These are phyloP conservation scores for Ophraella communa DNA, from an alignment of 2,888 invertebrate species.

Conservation along the genomic window DNA sequence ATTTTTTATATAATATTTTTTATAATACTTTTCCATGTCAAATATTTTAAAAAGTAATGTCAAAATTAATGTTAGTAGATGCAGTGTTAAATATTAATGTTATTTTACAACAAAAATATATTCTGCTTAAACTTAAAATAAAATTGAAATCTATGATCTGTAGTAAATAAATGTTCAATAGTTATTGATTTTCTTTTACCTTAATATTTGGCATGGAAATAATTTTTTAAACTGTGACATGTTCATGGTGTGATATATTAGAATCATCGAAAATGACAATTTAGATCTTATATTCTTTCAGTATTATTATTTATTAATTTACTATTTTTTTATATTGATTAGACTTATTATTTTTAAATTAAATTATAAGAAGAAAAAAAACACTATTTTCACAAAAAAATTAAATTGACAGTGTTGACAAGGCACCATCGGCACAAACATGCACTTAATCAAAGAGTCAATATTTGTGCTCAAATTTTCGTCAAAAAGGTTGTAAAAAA, in stretches of 20 bases:
- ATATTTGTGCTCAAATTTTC: background rate
- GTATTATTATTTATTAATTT: conserved; percentile 6
- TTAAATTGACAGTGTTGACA: background rate
- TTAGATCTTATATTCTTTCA: conserved; percentile 7
- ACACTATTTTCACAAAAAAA: background rate
- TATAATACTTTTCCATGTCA: background rate
- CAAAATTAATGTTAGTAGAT: background rate
- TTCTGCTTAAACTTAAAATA: background rate
- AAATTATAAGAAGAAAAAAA: background rate
- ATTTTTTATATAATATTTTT: too few relatives aligned
- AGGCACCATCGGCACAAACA: background rate
- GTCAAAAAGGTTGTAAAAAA: background rate
- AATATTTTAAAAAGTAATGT: background rate
- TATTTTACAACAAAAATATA: too few relatives aligned
- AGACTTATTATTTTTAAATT: background rate
- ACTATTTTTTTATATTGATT: background rate
- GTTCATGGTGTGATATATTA: background rate
- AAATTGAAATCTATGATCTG: too few relatives aligned
- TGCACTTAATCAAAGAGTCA: background rate
- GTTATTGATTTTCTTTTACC: background rate
- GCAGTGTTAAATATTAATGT: too few relatives aligned
- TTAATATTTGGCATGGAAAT: conserved; percentile 1
- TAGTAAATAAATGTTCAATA: background rate
- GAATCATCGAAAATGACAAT: conserved; percentile 2
- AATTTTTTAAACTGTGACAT: background rate